Evolutionary conservation across 2,113 vertebrate species (phyloP).

Genomic region (Camelus bactrianus): DNA sequence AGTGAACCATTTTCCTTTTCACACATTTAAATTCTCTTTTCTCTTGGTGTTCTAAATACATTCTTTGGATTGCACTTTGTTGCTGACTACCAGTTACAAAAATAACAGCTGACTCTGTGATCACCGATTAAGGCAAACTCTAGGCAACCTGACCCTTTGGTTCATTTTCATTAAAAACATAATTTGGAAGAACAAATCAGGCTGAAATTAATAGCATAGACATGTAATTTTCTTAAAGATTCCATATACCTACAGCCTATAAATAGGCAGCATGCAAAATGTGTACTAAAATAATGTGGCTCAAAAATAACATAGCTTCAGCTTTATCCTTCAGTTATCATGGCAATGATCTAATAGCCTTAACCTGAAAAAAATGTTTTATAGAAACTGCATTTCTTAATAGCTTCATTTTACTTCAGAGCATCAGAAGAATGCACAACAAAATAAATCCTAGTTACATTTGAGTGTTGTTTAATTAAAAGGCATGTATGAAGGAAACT

Average conservation of each 20-base stretch:
- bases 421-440: background rate
- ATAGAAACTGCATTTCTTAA: background rate
- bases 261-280: background rate
- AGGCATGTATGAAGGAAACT: background rate
- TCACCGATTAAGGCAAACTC: background rate
- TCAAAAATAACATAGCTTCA: background rate
- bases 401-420: background rate
- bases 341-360: background rate
- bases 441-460: background rate
- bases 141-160: background rate
- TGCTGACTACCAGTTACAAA: background rate
- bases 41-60: background rate
- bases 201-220: conserved; percentile 33
- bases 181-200: conserved; percentile 25
- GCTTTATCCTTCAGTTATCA: background rate
- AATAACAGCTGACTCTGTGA: background rate
- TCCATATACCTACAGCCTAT: background rate
- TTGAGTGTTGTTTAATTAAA: background rate
- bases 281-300: background rate
- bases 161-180: conserved; percentile 54
- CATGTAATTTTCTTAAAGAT: background rate
- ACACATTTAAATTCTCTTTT: background rate
- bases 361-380: background rate
- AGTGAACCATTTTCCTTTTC: background rate
- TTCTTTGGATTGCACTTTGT: background rate